Conservation (phyloP, 2,888 invertebrate species). For the Scaptomyza cyrtandrae region DNA sequence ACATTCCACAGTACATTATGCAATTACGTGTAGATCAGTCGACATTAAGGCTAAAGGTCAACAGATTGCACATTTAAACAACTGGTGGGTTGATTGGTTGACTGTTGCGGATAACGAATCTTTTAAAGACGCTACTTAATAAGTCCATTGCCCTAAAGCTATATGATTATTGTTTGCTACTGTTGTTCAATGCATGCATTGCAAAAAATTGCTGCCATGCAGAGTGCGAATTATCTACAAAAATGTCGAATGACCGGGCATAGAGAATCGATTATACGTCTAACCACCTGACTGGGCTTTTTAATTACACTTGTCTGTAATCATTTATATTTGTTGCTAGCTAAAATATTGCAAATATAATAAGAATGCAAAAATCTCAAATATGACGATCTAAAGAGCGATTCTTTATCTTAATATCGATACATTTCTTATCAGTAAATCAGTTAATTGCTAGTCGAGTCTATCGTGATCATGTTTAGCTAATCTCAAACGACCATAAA, state of each 20-base stretch:
- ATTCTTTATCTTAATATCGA: neutral
- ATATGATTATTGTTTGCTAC: constrained; percentile 40
- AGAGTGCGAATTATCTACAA: constrained; percentile 24
- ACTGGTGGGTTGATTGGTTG: constrained; percentile 31
- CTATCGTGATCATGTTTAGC: neutral
- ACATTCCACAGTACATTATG: constrained; percentile 33
- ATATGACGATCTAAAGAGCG: neutral
- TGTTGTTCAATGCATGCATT: constrained; percentile 33
- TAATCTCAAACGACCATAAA: neutral
- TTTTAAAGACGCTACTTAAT: constrained; percentile 30
- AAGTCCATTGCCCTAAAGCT: constrained; percentile 42
- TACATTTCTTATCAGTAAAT: neutral
- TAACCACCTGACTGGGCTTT: neutral
- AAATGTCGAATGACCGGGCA: constrained; percentile 12
- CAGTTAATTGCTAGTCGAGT: neutral
- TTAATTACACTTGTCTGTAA: neutral
- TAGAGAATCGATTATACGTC: constrained; percentile 4
- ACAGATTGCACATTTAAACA: constrained; percentile 38
- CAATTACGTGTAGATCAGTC: constrained; percentile 42
- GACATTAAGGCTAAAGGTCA: constrained; percentile 19
- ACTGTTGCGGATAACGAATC: constrained; percentile 33
- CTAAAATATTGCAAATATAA: neutral
- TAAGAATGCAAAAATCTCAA: neutral
- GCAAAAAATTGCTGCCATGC: constrained; percentile 18
- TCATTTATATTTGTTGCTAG: neutral